These are phyloP conservation scores for Pantherophis vulpinus DNA, from an alignment of 2,797 vertebrate genomes.

Conservation along the genomic window DNA sequence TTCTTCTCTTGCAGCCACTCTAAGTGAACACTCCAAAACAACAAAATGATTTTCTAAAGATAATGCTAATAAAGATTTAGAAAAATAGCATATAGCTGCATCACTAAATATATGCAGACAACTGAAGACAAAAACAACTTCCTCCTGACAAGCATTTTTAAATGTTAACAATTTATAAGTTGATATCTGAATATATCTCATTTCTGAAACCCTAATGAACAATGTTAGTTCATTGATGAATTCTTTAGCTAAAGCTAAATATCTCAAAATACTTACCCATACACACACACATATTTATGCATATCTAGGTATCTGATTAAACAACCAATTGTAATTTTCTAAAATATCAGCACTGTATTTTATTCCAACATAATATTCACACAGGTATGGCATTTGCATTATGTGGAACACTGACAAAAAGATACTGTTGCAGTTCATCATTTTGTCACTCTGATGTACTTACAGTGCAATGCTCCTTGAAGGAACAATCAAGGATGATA, in stretches of 20 bases:
- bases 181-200: constrained; percentile 65
- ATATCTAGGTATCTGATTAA: constrained; percentile 73
- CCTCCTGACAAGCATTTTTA: constrained; percentile 68
- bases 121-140: constrained; percentile 65
- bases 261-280: constrained; percentile 81
- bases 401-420: constrained; percentile 82
- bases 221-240: constrained; percentile 68
- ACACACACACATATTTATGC: constrained; percentile 49
- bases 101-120: constrained; percentile 64
- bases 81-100: constrained; percentile 68
- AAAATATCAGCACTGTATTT: constrained; percentile 79
- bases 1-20: constrained; percentile 61
- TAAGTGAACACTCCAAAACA: constrained; percentile 65
- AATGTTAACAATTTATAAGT: constrained; percentile 67
- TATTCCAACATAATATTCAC: constrained; percentile 82
- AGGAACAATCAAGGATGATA: constrained; percentile 92
- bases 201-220: constrained; percentile 64
- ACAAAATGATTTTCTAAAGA: constrained; percentile 64
- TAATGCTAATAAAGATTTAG: constrained; percentile 63
- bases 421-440: constrained; percentile 82
- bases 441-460: constrained; percentile 93
- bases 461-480: constrained; percentile 93
- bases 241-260: constrained; percentile 74
- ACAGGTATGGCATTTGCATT: constrained; percentile 78
- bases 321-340: constrained; percentile 72